These are phyloP conservation scores for Lycaon pictus DNA, from an alignment of 2,113 vertebrate genomes.

Conservation along the genomic window DNA sequence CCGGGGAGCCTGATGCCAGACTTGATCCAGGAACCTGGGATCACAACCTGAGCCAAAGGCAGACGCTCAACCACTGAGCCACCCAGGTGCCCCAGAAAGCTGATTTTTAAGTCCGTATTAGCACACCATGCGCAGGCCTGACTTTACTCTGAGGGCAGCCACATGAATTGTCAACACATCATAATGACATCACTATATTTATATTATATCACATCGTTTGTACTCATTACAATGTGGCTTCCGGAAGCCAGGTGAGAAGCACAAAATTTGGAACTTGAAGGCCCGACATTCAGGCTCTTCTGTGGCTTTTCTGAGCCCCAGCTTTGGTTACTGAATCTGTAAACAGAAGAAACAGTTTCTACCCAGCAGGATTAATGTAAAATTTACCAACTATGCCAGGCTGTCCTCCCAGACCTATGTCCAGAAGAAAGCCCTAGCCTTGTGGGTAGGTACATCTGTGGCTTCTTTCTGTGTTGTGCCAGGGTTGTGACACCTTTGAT, in stretches of 20 bases:
- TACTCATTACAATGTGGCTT: neutral
- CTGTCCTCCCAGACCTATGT: neutral
- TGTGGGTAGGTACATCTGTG: neutral
- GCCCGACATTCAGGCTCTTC: neutral
- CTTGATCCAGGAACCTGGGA: too few species aligned
- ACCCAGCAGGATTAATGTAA: neutral
- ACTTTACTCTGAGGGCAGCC: neutral
- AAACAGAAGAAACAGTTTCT: neutral
- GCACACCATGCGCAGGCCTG: neutral
- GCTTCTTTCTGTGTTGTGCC: neutral
- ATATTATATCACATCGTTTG: fast-evolving
- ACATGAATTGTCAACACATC: neutral
- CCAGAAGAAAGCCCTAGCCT: neutral
- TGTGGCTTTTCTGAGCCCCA: neutral
- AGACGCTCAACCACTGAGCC: too few species aligned
- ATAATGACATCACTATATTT: neutral
- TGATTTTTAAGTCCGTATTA: neutral
- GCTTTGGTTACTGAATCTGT: neutral
- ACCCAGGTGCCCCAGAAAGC: neutral
- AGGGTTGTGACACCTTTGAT: neutral
- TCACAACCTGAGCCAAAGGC: too few species aligned
- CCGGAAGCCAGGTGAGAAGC: neutral
- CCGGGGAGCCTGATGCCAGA: too few species aligned
- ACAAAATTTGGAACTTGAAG: neutral
- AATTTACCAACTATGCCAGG: neutral